Percentiles rank a stretch among this genome's conserved stretches.
phyloP scores from a whole-genome alignment of 2,113 vertebrate species.

The Tor tambroides region DNA sequence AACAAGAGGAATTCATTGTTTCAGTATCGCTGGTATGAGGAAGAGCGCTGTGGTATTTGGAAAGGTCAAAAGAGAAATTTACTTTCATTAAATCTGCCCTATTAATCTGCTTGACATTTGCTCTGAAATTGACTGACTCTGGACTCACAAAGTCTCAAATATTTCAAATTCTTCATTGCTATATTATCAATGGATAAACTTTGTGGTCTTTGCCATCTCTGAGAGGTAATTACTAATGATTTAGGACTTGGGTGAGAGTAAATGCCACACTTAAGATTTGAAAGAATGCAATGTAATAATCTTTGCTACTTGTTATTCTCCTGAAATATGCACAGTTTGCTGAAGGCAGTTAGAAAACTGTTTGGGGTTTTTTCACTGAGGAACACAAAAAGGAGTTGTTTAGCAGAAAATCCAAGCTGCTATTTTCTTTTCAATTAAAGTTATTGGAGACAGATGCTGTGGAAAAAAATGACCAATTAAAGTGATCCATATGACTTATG shows the following conservation, averaged over 20 bases:
- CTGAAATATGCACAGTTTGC: neutral
- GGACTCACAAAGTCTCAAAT: neutral
- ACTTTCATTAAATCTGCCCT: constrained; percentile 32
- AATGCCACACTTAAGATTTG: constrained; percentile 11
- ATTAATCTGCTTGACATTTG: constrained; percentile 41
- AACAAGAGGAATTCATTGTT: neutral
- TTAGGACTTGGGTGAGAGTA: neutral
- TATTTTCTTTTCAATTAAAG: neutral
- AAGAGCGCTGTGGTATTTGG: constrained; percentile 8
- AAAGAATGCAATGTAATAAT: neutral
- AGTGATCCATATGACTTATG: neutral
- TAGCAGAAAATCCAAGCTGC: neutral
- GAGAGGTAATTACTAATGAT: neutral
- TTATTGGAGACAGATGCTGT: neutral
- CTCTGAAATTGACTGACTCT: neutral
- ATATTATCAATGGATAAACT: constrained; percentile 27
- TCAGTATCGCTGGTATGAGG: neutral
- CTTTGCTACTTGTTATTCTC: neutral
- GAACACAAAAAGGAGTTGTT: neutral
- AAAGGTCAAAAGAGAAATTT: constrained; percentile 47
- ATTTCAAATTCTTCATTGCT: constrained; percentile 11
- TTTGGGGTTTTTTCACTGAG: neutral
- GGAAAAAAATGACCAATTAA: neutral
- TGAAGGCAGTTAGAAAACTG: neutral
- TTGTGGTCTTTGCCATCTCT: neutral